Evolutionary conservation across 2,113 vertebrate species (phyloP), one percentile per base, ranked within the genome.

Genomic region (Tachuris rubrigastra): DNA sequence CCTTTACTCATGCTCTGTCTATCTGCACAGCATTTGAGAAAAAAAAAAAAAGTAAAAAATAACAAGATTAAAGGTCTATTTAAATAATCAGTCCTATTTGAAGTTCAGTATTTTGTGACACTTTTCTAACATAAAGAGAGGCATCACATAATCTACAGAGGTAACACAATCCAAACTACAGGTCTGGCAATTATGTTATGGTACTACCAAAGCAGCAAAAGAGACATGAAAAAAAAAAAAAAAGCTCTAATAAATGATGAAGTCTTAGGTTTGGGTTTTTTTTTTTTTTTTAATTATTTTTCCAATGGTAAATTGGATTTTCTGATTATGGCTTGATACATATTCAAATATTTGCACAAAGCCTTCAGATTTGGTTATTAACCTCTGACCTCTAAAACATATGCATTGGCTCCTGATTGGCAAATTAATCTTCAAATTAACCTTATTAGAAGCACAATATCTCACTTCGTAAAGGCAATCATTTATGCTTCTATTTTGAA

Each of bases 151-250:
- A 49, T 22, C 22, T 42, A 5, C 24, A n/a, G 5, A 14, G 4
- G 10, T 23, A 74, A 33, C 0, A 2, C 24, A 20, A 60, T 78
- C 42, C 44, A 76, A 30, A 53, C 6, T 30, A 76, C 8, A 68
- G 6, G 1, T 20, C 4, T 56, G 19, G 3, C 3, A 52, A 23
- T 18, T 37, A 2, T 37, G 11, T 63, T 39, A 33, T 0, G 3
- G 5, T 21, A 20, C 44, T 62, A n/a, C 25, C 79, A 50, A 49
- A 82, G 31, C 3, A 30, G 33, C 14, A 72, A 85, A 41, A n/a
- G 4, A 28, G 50, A 67, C 18, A 28, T 13, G 4, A 16, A 67
- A 10, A 62, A 9, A 17, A 49, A 31, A 16, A 8, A 2, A 2
- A 33, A 33, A 19, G 11, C 10, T 33, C 3, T 59, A 44, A n/a